Conservation (phyloP, 2,113 vertebrate genomes). For the Origma solitaria region DNA sequence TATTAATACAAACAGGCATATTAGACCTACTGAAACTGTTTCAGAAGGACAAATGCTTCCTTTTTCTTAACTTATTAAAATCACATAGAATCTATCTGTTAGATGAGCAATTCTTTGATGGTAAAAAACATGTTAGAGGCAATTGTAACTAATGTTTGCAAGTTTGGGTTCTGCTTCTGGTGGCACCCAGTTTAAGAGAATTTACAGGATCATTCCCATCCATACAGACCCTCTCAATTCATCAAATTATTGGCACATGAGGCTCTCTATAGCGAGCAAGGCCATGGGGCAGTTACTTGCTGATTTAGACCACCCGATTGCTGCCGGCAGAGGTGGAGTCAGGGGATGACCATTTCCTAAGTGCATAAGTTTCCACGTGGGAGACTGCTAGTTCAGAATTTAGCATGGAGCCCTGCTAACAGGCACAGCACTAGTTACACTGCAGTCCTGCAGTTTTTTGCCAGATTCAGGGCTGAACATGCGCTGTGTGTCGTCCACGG, state of each 20-base stretch:
- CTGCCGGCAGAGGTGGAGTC: not conserved
- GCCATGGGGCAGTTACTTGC: not conserved
- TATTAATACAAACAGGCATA: not conserved
- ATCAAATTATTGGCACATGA: not conserved
- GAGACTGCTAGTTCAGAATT: not conserved
- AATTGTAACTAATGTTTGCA: not conserved
- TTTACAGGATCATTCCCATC: not conserved
- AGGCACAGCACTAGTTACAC: not conserved
- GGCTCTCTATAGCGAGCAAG: not conserved
- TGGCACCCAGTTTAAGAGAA: not conserved
- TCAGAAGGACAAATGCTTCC: not conserved
- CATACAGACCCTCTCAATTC: not conserved
- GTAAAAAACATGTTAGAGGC: not conserved
- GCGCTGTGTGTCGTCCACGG: accelerated
- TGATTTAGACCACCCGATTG: not conserved
- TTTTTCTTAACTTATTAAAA: not conserved
- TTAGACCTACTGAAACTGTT: not conserved
- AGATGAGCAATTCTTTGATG: not conserved
- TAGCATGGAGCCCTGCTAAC: not conserved
- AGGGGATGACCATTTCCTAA: not conserved
- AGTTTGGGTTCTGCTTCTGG: not conserved
- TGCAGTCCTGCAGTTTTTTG: not conserved
- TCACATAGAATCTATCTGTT: not conserved
- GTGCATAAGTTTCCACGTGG: not conserved
- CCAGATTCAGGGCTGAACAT: not conserved